These are phyloP conservation scores for Myotis vivesi DNA, from an alignment of 2,797 vertebrate species.

Conservation along the genomic window DNA sequence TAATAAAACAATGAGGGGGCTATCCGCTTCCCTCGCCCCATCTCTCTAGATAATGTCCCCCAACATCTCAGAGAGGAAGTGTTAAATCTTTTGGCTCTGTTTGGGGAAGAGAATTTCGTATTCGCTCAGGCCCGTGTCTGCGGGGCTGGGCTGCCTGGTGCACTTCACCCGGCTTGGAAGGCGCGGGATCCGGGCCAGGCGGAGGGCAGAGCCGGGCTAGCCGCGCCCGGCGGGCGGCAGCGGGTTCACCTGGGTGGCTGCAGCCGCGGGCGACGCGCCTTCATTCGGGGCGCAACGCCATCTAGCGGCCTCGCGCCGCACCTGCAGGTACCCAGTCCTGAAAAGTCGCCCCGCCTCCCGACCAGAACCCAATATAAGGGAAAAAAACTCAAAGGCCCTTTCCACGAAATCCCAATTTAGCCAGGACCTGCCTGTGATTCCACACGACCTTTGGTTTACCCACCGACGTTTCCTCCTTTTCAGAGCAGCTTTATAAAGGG, in stretches of 20 bases:
- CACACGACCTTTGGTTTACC: slow-evolving; percentile 83
- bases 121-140: background rate
- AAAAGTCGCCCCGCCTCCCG: slow-evolving; percentile 47
- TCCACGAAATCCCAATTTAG: slow-evolving; percentile 82
- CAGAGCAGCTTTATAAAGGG: slow-evolving; percentile 71
- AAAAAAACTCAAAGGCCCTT: slow-evolving; percentile 65
- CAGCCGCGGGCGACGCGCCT: background rate
- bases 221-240: background rate
- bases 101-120: background rate
- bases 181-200: accelerated
- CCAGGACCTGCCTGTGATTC: slow-evolving; percentile 81
- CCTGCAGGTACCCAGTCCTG: background rate
- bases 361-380: slow-evolving; percentile 38
- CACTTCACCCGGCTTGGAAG: background rate
- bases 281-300: slow-evolving; percentile 85
- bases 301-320: slow-evolving; percentile 81
- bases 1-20: background rate
- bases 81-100: background rate
- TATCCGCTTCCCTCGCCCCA: background rate
- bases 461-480: slow-evolving; percentile 85
- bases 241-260: slow-evolving; percentile 30
- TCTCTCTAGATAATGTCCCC: background rate
- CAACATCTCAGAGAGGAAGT: background rate
- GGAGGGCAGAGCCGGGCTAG: background rate
- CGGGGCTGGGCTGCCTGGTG: background rate